phyloP scores from a whole-genome alignment of 53 echinoderm and acorn worm genomes.

The Crossaster papposus region DNA sequence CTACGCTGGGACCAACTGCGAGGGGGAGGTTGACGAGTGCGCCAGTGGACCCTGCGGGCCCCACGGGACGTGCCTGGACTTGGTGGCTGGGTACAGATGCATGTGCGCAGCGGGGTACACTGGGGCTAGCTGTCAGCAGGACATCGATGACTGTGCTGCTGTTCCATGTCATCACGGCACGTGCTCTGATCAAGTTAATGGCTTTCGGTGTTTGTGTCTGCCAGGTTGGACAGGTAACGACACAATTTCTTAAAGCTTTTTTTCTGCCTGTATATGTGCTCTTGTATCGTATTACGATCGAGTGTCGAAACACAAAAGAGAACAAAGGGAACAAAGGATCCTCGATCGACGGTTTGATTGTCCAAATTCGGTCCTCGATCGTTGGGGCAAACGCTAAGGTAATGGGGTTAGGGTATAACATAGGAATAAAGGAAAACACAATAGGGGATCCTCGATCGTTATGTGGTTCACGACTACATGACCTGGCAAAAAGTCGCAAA shows the following conservation, averaged over 20 bases:
- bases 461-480: no score
- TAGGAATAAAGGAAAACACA: no score
- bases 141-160: constrained; percentile 36
- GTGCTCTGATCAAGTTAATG: constrained; percentile 29
- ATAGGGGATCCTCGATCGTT: no score
- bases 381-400: no score
- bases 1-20: constrained; percentile 30
- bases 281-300: no score
- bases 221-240: constrained; percentile 59
- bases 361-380: no score
- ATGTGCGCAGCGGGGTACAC: constrained; percentile 30
- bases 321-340: no score
- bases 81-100: constrained; percentile 15
- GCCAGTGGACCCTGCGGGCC: not conserved
- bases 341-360: no score
- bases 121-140: constrained; percentile 17
- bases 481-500: no score
- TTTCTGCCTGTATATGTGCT: no score
- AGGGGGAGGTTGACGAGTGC: constrained; percentile 18
- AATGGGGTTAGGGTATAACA: no score
- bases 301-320: no score
- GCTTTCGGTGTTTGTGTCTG: constrained; percentile 58
- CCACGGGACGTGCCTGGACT: constrained; percentile 27
- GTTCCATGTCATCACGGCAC: constrained; percentile 35
- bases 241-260: not conserved